A percentile compares a stretch with the other conserved stretches of the same genome.
Evolutionary conservation across 2,797 vertebrate genomes (phyloP).

Genomic region (Mastacembelus armatus): DNA sequence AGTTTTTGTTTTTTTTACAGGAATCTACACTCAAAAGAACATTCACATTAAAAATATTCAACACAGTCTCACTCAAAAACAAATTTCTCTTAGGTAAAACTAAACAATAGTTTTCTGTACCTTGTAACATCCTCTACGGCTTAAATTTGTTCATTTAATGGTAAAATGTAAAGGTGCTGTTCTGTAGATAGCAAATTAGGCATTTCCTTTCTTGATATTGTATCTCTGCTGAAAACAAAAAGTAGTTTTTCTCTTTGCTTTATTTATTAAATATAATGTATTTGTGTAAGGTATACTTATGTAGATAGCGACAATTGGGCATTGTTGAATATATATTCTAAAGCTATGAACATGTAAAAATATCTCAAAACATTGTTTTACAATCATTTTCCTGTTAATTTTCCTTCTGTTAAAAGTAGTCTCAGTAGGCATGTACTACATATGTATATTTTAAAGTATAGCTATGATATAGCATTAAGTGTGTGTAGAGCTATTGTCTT

Average conservation of each 20-base stretch:
- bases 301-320: conserved; percentile 15
- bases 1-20: not conserved
- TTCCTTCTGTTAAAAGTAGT: too few relatives aligned
- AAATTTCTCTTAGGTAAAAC: not conserved
- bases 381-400: not conserved
- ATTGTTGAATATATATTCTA: conserved; percentile 2
- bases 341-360: not conserved
- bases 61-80: not conserved
- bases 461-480: conserved; percentile 1
- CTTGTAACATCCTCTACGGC: not conserved
- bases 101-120: not conserved
- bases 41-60: not conserved
- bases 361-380: not conserved
- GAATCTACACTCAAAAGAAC: not conserved
- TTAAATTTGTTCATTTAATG: conserved; percentile 6
- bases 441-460: conserved; percentile 15
- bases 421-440: not conserved
- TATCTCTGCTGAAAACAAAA: not conserved
- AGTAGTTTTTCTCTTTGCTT: not conserved
- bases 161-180: conserved; percentile 23
- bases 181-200: conserved; percentile 9
- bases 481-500: conserved; percentile 7
- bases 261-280: conserved; percentile 5
- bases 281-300: not conserved
- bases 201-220: conserved; percentile 8